Percentiles rank a stretch among this genome's conserved stretches.
These are phyloP conservation scores for Danaus chrysippus DNA, from an alignment of 2,888 invertebrate genomes.

Conservation along the genomic window DNA sequence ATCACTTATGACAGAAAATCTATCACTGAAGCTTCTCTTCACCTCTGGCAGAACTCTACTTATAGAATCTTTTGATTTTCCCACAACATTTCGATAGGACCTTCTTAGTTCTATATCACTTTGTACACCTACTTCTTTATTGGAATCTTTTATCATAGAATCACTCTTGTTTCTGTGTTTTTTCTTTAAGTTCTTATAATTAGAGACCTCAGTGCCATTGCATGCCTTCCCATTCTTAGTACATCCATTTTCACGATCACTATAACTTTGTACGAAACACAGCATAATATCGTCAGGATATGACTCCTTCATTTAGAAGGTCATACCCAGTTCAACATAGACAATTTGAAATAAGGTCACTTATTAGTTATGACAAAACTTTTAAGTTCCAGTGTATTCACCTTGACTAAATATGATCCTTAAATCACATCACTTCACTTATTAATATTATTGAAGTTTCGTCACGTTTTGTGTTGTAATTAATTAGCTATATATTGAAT, in stretches of 20 bases:
- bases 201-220: constrained; percentile 48
- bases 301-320: constrained; percentile 74
- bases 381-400: constrained; percentile 11
- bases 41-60: constrained; percentile 54
- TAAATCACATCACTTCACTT: background rate
- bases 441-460: background rate
- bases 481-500: too few relatives aligned
- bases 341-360: constrained; percentile 19
- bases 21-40: constrained; percentile 71
- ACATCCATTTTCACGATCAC: constrained; percentile 59
- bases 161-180: constrained; percentile 41
- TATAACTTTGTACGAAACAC: constrained; percentile 84
- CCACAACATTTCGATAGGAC: constrained; percentile 44
- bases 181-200: constrained; percentile 47
- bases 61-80: constrained; percentile 54
- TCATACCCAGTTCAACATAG: constrained; percentile 41
- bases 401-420: constrained; percentile 29
- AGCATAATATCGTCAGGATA: constrained; percentile 81
- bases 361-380: constrained; percentile 7
- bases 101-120: constrained; percentile 48
- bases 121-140: constrained; percentile 36
- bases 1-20: constrained; percentile 66
- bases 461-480: too few relatives aligned
- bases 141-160: constrained; percentile 31
- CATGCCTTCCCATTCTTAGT: constrained; percentile 54